These are phyloP conservation scores for Tetranychus truncatus DNA, from an alignment of 2,888 invertebrate genomes.

Conservation along the genomic window DNA sequence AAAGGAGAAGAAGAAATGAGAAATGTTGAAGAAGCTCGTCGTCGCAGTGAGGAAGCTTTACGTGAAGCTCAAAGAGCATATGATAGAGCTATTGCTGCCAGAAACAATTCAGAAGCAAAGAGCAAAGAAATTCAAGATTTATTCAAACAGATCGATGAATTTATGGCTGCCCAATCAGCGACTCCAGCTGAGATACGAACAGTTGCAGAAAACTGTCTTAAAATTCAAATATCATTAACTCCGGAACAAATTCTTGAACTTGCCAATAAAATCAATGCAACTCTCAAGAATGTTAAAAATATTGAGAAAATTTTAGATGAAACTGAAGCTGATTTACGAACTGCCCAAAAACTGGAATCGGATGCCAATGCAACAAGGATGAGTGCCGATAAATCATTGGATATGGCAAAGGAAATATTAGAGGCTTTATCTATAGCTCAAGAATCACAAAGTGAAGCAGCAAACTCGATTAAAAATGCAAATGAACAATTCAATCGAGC, in stretches of 20 bases:
- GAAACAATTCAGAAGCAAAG: constrained; percentile 46
- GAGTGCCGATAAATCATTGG: constrained; percentile 47
- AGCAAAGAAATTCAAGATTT: constrained; percentile 47
- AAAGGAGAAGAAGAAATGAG: constrained; percentile 48
- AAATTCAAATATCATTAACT: constrained; percentile 59
- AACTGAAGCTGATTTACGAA: constrained; percentile 58
- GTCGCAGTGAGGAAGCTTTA: constrained; percentile 47
- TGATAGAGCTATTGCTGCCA: constrained; percentile 46
- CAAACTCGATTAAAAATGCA: constrained; percentile 59
- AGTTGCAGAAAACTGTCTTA: constrained; percentile 50
- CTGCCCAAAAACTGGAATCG: constrained; percentile 52
- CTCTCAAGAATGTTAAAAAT: constrained; percentile 71
- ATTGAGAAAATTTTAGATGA: constrained; percentile 77
- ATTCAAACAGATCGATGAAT: constrained; percentile 47
- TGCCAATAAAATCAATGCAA: constrained; percentile 61
- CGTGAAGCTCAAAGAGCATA: constrained; percentile 51
- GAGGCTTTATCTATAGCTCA: constrained; percentile 60
- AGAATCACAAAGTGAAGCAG: constrained; percentile 60
- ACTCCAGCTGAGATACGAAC: constrained; percentile 50
- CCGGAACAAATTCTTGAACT: constrained; percentile 69
- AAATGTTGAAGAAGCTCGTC: constrained; percentile 16
- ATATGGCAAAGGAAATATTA: constrained; percentile 55
- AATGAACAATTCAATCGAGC: constrained; percentile 58
- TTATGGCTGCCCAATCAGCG: constrained; percentile 49
- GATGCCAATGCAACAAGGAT: constrained; percentile 54